Base-by-base conservation (phyloP, 1,140 invertebrate genomes). In the Atopsyche davidsoni region DNA sequence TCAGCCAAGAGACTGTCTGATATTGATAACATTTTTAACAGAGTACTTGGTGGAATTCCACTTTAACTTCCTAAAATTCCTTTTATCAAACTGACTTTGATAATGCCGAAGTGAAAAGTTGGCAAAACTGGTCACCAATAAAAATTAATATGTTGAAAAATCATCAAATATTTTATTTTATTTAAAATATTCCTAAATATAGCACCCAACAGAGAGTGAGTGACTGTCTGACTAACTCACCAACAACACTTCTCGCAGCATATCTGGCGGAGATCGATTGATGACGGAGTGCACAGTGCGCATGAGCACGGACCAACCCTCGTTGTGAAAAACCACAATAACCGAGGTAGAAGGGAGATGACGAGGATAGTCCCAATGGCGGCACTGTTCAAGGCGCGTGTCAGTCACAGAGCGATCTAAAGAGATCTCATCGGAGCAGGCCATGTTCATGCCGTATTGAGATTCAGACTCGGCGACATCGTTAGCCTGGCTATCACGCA, bases 291-390 rank as follows among this genome's bases (percentile, higher is more conserved):
- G 94, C 0, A 98, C 92, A n/a, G 96, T 98, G 55, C 96, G 73
- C 73, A 98, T 78, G 10, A 99, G 75, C 2, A 95, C 92, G 0
- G 91, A 90, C 79, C 89, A 97, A 2, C 95, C 96, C 73, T 99
- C 94, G 68, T 99, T 99, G 65, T 99, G 96, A 67, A 99, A 99
- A 9, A 98, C 96, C 51, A 99, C 85, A 54, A 99, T 95, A 0
- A 99, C 92, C 65, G 89, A 93, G 2, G 94, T 92, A 41, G 78
- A 83, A 0, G 96, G 94, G 57, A 99, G 75, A 51, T 87, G 75
- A 59, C 81, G 77, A 4, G 94, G 89, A 71, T 98, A 99, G 62
- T 96, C 80, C 96, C 96, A 99, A 65, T 93, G 87, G 67, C 91
- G 92, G 70, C 96, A 99, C 67, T 97, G 92, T 28, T 82, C 73